These are phyloP conservation scores for Epinephelus cyanopodus DNA, from an alignment of 2,113 vertebrate species.

Conservation along the genomic window DNA sequence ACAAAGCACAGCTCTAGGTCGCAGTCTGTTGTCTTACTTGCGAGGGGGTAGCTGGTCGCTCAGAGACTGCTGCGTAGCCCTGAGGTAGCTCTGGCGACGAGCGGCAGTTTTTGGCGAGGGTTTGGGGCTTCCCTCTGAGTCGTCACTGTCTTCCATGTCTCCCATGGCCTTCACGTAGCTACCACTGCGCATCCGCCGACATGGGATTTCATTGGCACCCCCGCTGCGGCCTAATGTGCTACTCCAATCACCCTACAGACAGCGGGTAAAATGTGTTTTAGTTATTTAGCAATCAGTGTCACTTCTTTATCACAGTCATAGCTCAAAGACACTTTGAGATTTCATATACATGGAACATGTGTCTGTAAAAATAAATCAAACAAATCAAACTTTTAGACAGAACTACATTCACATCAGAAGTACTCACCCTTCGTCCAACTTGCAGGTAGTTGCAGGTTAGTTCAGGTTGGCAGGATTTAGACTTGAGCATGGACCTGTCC, in stretches of 20 bases:
- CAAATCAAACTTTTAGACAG: background rate
- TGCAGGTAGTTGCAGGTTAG: slow-evolving; percentile 96
- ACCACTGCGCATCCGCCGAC: slow-evolving; percentile 97
- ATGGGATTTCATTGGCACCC: slow-evolving; percentile 90
- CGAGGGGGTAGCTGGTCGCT: slow-evolving; percentile 96
- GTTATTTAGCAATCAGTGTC: background rate
- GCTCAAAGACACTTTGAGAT: background rate
- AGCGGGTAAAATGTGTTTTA: slow-evolving; percentile 59
- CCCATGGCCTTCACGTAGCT: slow-evolving; percentile 99
- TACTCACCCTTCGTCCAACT: slow-evolving; percentile 88
- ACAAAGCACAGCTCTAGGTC: background rate
- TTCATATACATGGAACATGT: no score
- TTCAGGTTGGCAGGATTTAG: slow-evolving; percentile 97
- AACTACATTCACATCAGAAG: background rate
- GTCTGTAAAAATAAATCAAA: background rate
- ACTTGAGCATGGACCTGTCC: slow-evolving; percentile 96
- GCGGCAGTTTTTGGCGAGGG: slow-evolving; percentile 96
- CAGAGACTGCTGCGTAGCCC: slow-evolving; percentile 98
- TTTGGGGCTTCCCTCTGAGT: slow-evolving; percentile 96
- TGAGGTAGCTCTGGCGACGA: slow-evolving; percentile 98
- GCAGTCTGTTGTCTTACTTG: slow-evolving; percentile 86
- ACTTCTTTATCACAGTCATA: background rate
- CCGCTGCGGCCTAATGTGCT: slow-evolving; percentile 88
- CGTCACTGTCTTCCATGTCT: slow-evolving; percentile 95
- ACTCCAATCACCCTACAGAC: slow-evolving; percentile 91